Base-by-base conservation (phyloP, 1,140 invertebrate genomes). In the Caerostris extrusa region DNA sequence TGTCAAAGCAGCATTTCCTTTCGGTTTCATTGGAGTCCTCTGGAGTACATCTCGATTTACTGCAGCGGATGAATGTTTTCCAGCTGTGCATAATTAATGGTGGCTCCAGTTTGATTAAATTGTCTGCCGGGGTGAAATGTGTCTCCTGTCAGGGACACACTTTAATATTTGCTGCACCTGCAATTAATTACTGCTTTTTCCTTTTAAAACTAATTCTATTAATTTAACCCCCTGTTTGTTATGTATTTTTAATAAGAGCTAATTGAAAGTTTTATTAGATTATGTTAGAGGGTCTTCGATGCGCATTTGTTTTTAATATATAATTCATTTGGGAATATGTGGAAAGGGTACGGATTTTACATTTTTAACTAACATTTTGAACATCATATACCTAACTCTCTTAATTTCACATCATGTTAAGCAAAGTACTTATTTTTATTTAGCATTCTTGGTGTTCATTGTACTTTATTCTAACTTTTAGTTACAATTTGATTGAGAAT, bases 121-220 rank as follows among this genome's bases (percentile, higher is more conserved):
- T 77, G 71, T 53, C 10, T 50, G 12, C 71, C 34, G 34, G 7
- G 34, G 34, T 77, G 14, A 77, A 77, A 53, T 14, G 53, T 77
- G 34, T 77, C 12, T 77, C 34, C 34, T 34, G 71, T 77, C 71
- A 77, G 12, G 34, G 71, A 50, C 71, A 77, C 34, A 53, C 34
- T 34, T 5, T 77, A 17, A 17, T 67, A n/a, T 67, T 67, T 34
- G 34, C 34, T 34, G 61, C 1, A n/a, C 61, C 61, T n/a, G 14
- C n/a, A 67, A 77, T 77, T 77, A 50, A 34, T 50, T 50, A 12
- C 34, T 77, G 19, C 12, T 77, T 34, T n/a, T 2, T 77, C 34
- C 34, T 50, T 77, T 50, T 77, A 77, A 77, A 77, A 77, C 10
- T 77, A 77, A 77, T 77, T 77, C 71, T 53, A 77, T 77, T 77